Conservation (phyloP, 2,888 invertebrate species). For the Idaea aversata region DNA sequence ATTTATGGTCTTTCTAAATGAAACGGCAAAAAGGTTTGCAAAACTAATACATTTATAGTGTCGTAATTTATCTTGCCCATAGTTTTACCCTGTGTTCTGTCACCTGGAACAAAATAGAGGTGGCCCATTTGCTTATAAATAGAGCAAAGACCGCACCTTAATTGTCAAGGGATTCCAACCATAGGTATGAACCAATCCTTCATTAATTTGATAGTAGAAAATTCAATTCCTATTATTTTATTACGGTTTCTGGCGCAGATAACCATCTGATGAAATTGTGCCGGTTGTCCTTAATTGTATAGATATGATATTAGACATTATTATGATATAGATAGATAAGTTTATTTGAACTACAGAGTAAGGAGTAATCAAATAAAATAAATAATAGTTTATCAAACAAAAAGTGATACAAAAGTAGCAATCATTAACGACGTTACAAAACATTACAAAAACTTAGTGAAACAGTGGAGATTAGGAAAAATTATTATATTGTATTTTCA, state of each 20-base stretch:
- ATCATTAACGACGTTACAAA: too few relatives aligned
- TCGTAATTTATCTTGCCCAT: not conserved
- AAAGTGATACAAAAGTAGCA: too few relatives aligned
- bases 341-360: too few relatives aligned
- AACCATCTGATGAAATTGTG: not conserved
- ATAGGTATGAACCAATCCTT: not conserved
- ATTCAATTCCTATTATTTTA: conserved; percentile 1
- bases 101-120: not conserved
- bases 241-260: not conserved
- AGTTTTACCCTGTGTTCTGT: not conserved
- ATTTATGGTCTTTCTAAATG: not conserved
- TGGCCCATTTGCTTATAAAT: conserved; percentile 1
- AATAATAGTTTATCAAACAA: too few relatives aligned
- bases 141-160: not conserved
- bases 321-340: too few relatives aligned
- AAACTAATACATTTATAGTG: not conserved
- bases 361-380: too few relatives aligned
- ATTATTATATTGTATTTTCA: too few relatives aligned
- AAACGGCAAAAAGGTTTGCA: not conserved
- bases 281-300: not conserved
- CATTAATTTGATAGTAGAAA: not conserved
- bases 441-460: too few relatives aligned
- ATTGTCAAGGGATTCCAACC: not conserved
- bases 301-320: not conserved
- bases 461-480: too few relatives aligned